Percentiles rank a stretch among this genome's conserved stretches.
Evolutionary conservation across 2,888 invertebrate genomes (phyloP).

Genomic region (Oscheius sp.): DNA sequence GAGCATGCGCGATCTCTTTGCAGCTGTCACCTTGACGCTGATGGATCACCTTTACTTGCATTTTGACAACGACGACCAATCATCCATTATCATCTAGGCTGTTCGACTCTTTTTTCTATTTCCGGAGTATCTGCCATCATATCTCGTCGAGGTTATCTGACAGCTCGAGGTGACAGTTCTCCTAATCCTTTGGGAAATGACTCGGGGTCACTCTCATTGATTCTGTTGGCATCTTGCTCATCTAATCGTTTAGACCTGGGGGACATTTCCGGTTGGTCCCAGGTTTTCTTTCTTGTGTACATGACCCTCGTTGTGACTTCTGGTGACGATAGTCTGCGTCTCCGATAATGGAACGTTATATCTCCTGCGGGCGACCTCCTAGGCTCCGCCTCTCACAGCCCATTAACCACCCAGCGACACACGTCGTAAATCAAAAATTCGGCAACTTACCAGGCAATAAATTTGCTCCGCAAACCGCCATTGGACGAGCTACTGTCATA

Average conservation of each 20-base stretch:
- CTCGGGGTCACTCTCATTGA: background rate
- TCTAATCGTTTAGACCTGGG: conserved; percentile 9
- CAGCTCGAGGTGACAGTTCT: conserved; percentile 14
- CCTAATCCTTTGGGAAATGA: conserved; percentile 20
- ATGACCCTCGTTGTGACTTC: conserved; percentile 30
- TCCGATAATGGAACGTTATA: conserved; percentile 17
- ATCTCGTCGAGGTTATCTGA: conserved; percentile 14
- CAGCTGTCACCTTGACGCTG: conserved; percentile 30
- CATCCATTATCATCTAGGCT: conserved; percentile 26
- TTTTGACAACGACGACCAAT: conserved; percentile 31
- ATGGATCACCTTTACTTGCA: conserved; percentile 31
- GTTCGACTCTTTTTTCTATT: conserved; percentile 1
- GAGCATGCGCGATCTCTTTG: conserved; percentile 26
- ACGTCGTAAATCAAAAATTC: conserved; percentile 60
- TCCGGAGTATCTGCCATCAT: conserved; percentile 21
- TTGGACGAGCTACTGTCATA: conserved; percentile 27
- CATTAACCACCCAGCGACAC: conserved; percentile 35
- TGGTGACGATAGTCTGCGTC: conserved; percentile 28
- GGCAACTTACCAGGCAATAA: conserved; percentile 51
- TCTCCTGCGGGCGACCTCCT: conserved; percentile 27
- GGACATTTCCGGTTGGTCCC: conserved; percentile 3
- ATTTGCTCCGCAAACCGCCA: conserved; percentile 40
- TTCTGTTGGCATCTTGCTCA: background rate
- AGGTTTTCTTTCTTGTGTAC: conserved; percentile 24
- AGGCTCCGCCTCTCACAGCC: conserved; percentile 26